Percentiles rank a stretch among this genome's conserved stretches.
These are phyloP conservation scores for Eunapius fragilis DNA, from an alignment of 37 sponge, comb jelly and placozoan genomes.

Conservation along the genomic window DNA sequence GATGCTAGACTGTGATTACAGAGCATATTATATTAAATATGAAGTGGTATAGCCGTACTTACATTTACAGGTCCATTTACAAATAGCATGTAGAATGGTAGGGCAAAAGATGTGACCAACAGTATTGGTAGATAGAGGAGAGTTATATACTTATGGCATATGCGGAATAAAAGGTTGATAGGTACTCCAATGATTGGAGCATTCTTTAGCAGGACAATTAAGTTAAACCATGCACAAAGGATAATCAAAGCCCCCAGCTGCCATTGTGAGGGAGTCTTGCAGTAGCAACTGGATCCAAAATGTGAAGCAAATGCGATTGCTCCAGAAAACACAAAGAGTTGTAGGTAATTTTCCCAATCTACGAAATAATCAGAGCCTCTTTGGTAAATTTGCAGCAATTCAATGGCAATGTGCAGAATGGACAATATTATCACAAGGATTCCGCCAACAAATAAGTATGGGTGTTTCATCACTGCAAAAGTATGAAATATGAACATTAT, in stretches of 20 bases:
- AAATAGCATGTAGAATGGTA: constrained; percentile 42
- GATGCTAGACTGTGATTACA: background rate
- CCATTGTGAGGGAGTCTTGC: constrained; percentile 11
- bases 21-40: too few relatives aligned
- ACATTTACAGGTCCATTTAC: background rate
- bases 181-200: constrained; percentile 18
- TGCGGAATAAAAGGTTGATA: constrained; percentile 18
- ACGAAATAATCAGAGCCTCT: constrained; percentile 11
- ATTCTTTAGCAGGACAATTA: constrained; percentile 20
- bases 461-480: background rate
- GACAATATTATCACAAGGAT: background rate
- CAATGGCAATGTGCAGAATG: background rate
- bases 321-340: background rate
- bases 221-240: constrained; percentile 35
- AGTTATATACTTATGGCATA: constrained; percentile 9
- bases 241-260: constrained; percentile 32
- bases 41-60: background rate
- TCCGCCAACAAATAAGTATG: background rate
- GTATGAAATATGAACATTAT: background rate
- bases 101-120: constrained; percentile 13
- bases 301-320: constrained; percentile 8
- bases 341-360: constrained; percentile 25
- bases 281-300: constrained; percentile 2
- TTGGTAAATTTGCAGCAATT: background rate
- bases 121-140: constrained; percentile 20